Evolutionary conservation across 1,140 invertebrate genomes (phyloP), one percentile per base, ranked within the genome.

Genomic region (Anagrus nilaparvatae): DNA sequence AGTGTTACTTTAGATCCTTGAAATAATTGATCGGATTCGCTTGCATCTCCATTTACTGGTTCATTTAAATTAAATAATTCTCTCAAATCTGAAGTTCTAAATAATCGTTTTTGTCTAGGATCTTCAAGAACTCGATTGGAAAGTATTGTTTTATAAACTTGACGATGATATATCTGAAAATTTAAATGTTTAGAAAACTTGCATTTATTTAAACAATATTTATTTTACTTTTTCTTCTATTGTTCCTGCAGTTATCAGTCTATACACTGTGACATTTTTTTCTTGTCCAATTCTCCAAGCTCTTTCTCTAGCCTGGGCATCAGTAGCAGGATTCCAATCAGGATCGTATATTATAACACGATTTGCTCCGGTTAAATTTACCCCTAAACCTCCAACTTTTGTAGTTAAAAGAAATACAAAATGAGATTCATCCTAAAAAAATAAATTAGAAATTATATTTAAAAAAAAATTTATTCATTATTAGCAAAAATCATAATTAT

Each of bases 281-380:
- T 75, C 60, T 60, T 95, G 91, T 2, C 91, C 91, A 47, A 95
- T 94, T 61, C 90, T 76, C 89, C 89, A 95, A 18, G 88, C 85
- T 53, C 91, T 69, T 74, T 94, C 90, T 55, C 87, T 76, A 2
- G 88, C 87, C 66, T 90, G 87, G 36, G 79, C 78, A 64, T 90
- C 87, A 13, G 81, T 85, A 2, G 81, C 81, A 44, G 82, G 83
- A 70, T 97, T 97, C 93, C 93, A 97, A 69, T 97, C 94, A 8
- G 95, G 94, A 74, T 99, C 95, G 71, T 85, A 99, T 54, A 98
- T 94, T 20, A 99, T 77, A 2, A 97, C 88, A 52, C 92, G 74
- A 69, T 97, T 78, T 18, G 94, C 94, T 6, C 91, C 92, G 6
- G 85, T 95, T 53, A 99, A 73, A 69, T 98, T 98, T 0, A 98